Evolutionary conservation across 1,140 invertebrate genomes (phyloP), one percentile per base, ranked within the genome.

Genomic region (Temnothorax curvispinosus): DNA sequence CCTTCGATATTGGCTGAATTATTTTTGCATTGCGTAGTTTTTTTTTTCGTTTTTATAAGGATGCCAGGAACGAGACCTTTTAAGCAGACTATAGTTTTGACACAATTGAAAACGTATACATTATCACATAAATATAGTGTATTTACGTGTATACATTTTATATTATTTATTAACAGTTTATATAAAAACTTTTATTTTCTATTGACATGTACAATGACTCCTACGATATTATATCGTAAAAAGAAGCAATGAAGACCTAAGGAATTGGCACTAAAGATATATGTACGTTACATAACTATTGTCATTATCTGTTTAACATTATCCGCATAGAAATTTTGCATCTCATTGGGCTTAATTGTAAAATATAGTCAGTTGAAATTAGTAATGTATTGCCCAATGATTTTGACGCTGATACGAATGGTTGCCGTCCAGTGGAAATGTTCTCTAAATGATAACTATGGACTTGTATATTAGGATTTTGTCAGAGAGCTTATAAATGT

Each of bases 391-490:
- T 41, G 38, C 50, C 50, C 78, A 47, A 74, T 56, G 9, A 38
- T 60, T 81, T 60, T 15, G 50, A 56, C 50, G 58, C 21, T 62
- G 71, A 76, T 44, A 50, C 60, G 54, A 82, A 89, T 62, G 76
- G 62, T 77, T 86, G 84, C 88, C 88, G 88, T 90, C 88, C 88
- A 90, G 21, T 60, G 65, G 52, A 60, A 35, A 58, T 76, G 21
- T 85, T 76, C 38, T 58, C 69, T 35, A 60, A 41, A 52, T 38
- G 58, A 38, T 21, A 32, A 50, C 44, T 58, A 13, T 18, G 69
- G 27, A 74, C 47, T 60, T 58, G 35, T 58, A 21, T 15, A 13
- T 74, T 41, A 50, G 21, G 56, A 47, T 69, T 44, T 21, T 67
- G 13, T 67, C 62, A 38, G 15, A 71, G 21, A 71, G 21, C 47